Base-by-base conservation (phyloP, 2,888 invertebrate species). In the Ophioninae sp. region DNA sequence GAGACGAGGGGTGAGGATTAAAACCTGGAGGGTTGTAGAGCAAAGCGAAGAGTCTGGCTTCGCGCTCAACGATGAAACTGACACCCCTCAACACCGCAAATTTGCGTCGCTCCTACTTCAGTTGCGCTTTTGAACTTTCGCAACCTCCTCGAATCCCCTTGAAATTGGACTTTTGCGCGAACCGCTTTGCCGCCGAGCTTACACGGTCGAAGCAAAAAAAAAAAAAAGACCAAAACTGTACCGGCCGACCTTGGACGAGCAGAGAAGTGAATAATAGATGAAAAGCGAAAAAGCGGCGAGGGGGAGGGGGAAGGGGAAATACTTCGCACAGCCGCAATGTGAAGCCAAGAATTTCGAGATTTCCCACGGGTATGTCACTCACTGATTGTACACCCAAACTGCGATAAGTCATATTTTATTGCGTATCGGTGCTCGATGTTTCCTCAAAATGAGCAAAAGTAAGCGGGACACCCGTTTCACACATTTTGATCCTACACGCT, bases 81-180 rank as follows among this genome's bases (percentile, higher is more conserved):
- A 82, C 79, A 62, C 84, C 84, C 76, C 50, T 81, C 81, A 84
- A 84, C 79, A 62, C 68, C 81, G 21, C 72, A 39, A 79, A 81
- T 78, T 76, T 84, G 81, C 81, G 61, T 74, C 78, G 44, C 69
- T 74, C 74, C 69, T 41, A 57, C 62, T 80, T 77, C 68, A 68
- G 67, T 68, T 81, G 65, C 70, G 78, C 83, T 78, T 78, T 70
- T 30, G 44, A 61, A 77, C 39, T 79, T 69, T 76, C n/a, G 6
- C 13, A 57, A 50, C 50, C 21, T 70, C 39, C 37, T 17, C 37
- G 37, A 57, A 67, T 39, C 39, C 75, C 75, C 20, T 21, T 21
- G 21, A 67, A 67, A 75, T 41, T 20, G 23, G 8, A 67, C 67
- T 67, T 69, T 57, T n/a, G 65, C 67, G 57, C 64, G 50, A n/a